Percentiles rank a stretch among this genome's conserved stretches.
phyloP scores from a whole-genome alignment of 2,113 vertebrate species.

The Triplophysa rosa region DNA sequence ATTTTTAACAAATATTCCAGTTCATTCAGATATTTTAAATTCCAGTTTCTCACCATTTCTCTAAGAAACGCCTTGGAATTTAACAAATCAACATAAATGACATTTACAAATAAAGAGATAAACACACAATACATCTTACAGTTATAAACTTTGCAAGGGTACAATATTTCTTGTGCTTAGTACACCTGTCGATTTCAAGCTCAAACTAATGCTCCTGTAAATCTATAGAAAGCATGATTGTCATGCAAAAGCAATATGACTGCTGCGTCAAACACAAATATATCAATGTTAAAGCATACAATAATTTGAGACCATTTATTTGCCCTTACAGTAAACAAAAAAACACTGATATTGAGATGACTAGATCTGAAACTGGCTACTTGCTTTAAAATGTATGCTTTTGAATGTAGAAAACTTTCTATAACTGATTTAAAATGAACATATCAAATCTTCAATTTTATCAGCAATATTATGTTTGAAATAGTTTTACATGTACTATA shows the following conservation, averaged over 20 bases:
- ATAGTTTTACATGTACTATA: no score
- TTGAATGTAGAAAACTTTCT: no score
- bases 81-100: background rate
- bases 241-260: conserved; percentile 1
- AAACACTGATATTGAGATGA: background rate
- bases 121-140: background rate
- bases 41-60: background rate
- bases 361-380: no score
- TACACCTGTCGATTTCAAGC: no score
- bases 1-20: background rate
- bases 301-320: background rate
- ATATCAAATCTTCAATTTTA: no score
- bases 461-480: no score
- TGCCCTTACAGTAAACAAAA: background rate
- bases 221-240: background rate
- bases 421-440: no score
- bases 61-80: background rate
- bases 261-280: background rate
- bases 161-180: background rate
- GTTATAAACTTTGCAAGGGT: background rate
- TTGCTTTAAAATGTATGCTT: no score
- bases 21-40: background rate
- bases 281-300: background rate
- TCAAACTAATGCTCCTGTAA: background rate
- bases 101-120: background rate